Evolutionary conservation across 2,113 vertebrate genomes (phyloP).

Genomic region (Odocoileus hemionus): DNA sequence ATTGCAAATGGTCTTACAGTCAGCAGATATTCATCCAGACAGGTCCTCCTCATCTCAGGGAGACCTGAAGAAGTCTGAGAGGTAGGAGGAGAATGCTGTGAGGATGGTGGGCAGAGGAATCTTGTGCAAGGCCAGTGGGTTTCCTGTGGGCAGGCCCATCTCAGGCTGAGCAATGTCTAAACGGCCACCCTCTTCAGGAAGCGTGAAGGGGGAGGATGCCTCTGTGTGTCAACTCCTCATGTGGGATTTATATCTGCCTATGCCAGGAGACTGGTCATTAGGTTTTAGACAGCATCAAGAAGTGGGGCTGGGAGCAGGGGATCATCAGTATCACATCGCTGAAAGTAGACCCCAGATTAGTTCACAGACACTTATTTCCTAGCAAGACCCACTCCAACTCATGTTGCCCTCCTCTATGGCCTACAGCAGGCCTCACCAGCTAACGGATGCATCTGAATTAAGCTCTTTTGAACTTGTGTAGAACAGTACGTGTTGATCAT

Average conservation of each 20-base stretch:
- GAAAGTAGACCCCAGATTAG: neutral
- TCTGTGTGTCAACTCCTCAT: neutral
- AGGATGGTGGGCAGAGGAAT: neutral
- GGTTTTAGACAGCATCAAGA: neutral
- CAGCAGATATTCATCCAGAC: neutral
- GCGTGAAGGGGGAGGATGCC: neutral
- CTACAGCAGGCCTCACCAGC: neutral
- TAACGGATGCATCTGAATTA: neutral
- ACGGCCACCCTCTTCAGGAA: neutral
- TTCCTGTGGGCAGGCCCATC: neutral
- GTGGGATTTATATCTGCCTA: neutral
- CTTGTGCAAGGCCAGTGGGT: neutral
- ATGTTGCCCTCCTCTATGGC: neutral
- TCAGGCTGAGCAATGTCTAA: neutral
- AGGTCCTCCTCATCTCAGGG: neutral
- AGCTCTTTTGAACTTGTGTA: neutral
- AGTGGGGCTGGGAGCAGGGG: neutral
- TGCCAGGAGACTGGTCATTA: neutral
- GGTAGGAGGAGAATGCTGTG: neutral
- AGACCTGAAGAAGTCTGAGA: neutral
- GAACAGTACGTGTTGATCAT: neutral
- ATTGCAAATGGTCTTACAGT: neutral
- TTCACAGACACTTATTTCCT: neutral
- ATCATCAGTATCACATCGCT: neutral
- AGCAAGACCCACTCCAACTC: neutral